phyloP scores from a whole-genome alignment of 2,888 invertebrate genomes.

The Microplitis manilae region DNA sequence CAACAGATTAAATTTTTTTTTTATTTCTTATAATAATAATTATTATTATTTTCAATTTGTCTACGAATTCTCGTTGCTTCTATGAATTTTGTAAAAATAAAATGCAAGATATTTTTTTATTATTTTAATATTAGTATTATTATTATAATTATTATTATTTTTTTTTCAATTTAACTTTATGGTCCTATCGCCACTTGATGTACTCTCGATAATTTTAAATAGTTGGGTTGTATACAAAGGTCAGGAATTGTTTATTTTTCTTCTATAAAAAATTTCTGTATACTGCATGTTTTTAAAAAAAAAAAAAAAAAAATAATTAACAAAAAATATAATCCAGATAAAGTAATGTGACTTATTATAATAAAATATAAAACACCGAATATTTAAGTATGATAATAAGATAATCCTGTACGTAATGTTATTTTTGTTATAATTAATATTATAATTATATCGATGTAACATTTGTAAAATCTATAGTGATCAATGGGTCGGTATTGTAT shows the following conservation, averaged over 20 bases:
- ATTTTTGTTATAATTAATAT: slow-evolving; percentile 49
- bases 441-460: slow-evolving; percentile 60
- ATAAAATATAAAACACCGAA: slow-evolving; percentile 53
- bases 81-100: slow-evolving; percentile 34
- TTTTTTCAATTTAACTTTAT: slow-evolving; percentile 25
- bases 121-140: slow-evolving; percentile 5
- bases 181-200: slow-evolving; percentile 32
- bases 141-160: neutral
- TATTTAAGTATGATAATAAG: slow-evolving; percentile 62
- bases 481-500: slow-evolving; percentile 52
- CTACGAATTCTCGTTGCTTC: slow-evolving; percentile 28
- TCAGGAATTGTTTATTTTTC: slow-evolving; percentile 43
- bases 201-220: slow-evolving; percentile 37
- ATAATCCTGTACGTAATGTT: slow-evolving; percentile 61
- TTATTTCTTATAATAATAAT: neutral
- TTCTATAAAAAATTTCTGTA: slow-evolving; percentile 47
- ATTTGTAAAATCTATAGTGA: slow-evolving; percentile 57
- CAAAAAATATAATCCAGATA: slow-evolving; percentile 21
- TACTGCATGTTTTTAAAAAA: slow-evolving; percentile 42
- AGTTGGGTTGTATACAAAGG: slow-evolving; percentile 36
- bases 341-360: slow-evolving; percentile 16
- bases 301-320: slow-evolving; percentile 34
- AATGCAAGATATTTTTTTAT: slow-evolving; percentile 20
- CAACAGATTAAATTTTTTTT: neutral
- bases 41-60: slow-evolving; percentile 1